Evolutionary conservation across 2,888 invertebrate species (phyloP).

Genomic region (Apotomis turbidana): DNA sequence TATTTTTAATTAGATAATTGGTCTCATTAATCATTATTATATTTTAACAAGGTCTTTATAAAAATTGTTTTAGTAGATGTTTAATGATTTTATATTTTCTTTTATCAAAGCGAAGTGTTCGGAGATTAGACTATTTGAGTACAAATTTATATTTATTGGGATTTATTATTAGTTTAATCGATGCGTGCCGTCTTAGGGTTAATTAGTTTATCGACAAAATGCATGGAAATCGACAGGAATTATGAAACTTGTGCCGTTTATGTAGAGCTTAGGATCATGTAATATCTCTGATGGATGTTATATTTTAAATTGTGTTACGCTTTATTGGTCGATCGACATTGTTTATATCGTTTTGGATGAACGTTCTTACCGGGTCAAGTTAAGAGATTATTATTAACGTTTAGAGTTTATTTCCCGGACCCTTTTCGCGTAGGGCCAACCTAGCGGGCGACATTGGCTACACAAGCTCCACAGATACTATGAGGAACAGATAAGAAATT

Average conservation of each 20-base stretch:
- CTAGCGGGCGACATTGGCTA: not conserved
- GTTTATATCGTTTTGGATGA: constrained; percentile 20
- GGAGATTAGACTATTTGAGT: constrained; percentile 52
- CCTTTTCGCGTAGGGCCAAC: constrained; percentile 13
- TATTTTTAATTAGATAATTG: no score
- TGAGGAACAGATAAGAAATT: not conserved
- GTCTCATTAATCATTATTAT: no score
- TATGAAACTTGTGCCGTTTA: constrained; percentile 19
- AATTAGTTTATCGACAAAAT: constrained; percentile 1
- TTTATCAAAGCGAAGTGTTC: constrained; percentile 8
- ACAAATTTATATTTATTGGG: constrained; percentile 54
- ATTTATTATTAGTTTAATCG: constrained; percentile 46
- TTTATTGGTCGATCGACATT: constrained; percentile 11
- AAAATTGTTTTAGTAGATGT: not conserved
- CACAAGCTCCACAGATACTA: not conserved
- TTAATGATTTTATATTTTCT: constrained; percentile 20
- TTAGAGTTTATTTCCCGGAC: constrained; percentile 30
- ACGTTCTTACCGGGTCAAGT: constrained; percentile 11
- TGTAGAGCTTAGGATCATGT: constrained; percentile 21
- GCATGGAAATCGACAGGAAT: constrained; percentile 14
- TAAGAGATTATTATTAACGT: constrained; percentile 37
- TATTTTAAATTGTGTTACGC: constrained; percentile 22
- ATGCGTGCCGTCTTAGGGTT: constrained; percentile 39
- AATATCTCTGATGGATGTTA: constrained; percentile 4
- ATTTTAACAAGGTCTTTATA: not conserved